phyloP scores from a whole-genome alignment of 2,797 vertebrate species.

The Distichodus sexfasciatus region DNA sequence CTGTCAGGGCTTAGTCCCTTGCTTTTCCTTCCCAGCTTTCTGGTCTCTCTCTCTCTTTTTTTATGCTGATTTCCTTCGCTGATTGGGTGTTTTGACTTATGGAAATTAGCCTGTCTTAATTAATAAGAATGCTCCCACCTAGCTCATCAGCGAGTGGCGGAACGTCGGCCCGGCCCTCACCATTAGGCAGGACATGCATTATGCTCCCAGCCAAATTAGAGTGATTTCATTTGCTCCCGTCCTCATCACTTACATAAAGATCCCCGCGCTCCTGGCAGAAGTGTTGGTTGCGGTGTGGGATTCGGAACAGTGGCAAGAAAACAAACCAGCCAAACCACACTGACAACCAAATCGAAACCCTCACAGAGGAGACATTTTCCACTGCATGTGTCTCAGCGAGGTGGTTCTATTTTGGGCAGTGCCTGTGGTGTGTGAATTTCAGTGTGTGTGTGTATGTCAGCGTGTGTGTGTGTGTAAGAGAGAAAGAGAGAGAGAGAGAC shows the following conservation, averaged over 20 bases:
- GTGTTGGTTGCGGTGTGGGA: constrained; percentile 52
- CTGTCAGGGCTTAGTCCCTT: constrained; percentile 54
- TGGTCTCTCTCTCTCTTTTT: constrained; percentile 55
- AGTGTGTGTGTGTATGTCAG: constrained; percentile 9
- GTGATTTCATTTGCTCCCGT: constrained; percentile 57
- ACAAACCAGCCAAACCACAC: constrained; percentile 28
- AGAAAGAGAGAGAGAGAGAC: too few relatives aligned
- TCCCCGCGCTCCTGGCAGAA: constrained; percentile 45
- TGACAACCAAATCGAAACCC: constrained; percentile 45
- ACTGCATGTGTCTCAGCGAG: constrained; percentile 41
- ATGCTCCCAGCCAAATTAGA: constrained; percentile 54
- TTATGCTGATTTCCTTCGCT: constrained; percentile 47
- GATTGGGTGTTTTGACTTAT: constrained; percentile 49
- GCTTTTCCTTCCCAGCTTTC: constrained; percentile 50
- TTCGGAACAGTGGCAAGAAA: constrained; percentile 36
- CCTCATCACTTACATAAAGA: constrained; percentile 54
- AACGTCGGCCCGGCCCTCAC: constrained; percentile 51
- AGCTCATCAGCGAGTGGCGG: constrained; percentile 44
- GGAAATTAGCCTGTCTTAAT: constrained; percentile 60
- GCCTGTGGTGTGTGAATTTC: constrained; percentile 28
- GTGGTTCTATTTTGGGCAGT: constrained; percentile 42
- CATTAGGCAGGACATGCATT: constrained; percentile 49
- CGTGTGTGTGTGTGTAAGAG: constrained; percentile 34
- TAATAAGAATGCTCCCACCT: constrained; percentile 59
- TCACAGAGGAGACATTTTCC: constrained; percentile 41